phyloP scores from a whole-genome alignment of 2,797 vertebrate genomes.

The Emys orbicularis region DNA sequence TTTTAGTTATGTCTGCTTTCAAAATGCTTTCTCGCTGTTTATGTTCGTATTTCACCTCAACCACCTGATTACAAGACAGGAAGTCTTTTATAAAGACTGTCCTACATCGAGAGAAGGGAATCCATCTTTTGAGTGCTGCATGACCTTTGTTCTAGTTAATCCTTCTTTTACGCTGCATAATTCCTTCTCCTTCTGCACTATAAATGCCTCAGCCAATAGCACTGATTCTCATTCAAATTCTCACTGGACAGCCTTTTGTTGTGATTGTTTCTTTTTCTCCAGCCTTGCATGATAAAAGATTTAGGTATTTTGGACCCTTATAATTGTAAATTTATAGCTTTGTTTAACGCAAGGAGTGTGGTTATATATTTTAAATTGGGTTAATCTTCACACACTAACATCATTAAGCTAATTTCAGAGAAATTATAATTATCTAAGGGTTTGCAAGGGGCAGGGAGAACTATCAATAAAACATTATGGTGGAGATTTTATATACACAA shows the following conservation, averaged over 20 bases:
- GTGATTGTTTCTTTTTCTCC: neutral
- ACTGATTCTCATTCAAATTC: neutral
- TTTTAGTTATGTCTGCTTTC: neutral
- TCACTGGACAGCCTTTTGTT: neutral
- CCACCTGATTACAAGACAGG: neutral
- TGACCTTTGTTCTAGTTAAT: constrained; percentile 28
- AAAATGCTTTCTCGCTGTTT: neutral
- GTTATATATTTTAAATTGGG: neutral
- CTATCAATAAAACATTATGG: neutral
- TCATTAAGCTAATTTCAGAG: neutral
- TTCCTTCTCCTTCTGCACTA: neutral
- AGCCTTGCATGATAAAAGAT: neutral
- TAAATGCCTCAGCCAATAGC: neutral
- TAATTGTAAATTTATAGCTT: neutral
- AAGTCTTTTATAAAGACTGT: neutral
- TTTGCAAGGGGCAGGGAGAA: neutral
- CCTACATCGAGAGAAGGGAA: neutral
- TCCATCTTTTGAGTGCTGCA: neutral
- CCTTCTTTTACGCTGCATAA: neutral
- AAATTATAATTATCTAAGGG: neutral
- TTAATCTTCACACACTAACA: neutral
- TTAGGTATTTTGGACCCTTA: neutral
- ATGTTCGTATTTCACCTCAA: neutral
- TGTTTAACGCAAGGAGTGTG: neutral
- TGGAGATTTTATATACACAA: neutral